These are phyloP conservation scores for Charina bottae DNA, from an alignment of 2,113 vertebrate species.

Conservation along the genomic window DNA sequence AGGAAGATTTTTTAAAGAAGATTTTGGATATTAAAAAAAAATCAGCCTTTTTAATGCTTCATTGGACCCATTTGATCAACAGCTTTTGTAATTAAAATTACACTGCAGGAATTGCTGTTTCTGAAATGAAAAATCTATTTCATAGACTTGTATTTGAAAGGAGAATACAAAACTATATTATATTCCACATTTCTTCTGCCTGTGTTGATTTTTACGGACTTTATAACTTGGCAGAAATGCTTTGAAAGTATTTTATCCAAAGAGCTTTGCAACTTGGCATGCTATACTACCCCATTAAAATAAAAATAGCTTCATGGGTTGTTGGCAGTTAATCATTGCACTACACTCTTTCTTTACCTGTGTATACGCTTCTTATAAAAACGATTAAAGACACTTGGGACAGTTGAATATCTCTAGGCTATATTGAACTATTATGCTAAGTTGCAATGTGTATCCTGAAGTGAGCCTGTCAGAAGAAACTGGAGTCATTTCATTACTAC, in stretches of 20 bases:
- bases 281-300: neutral
- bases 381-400: neutral
- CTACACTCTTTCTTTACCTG: neutral
- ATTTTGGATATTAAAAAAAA: slow-evolving; percentile 53
- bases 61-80: slow-evolving; percentile 58
- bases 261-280: neutral
- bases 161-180: neutral
- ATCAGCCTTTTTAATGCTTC: slow-evolving; percentile 50
- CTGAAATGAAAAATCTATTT: slow-evolving; percentile 27
- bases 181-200: slow-evolving; percentile 1
- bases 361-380: neutral
- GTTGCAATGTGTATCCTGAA: neutral
- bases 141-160: slow-evolving; percentile 26
- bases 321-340: slow-evolving; percentile 20
- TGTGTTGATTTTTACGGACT: slow-evolving; percentile 11
- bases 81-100: slow-evolving; percentile 58
- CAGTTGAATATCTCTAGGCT: neutral
- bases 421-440: neutral
- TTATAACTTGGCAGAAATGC: neutral
- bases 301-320: slow-evolving; percentile 4
- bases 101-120: slow-evolving; percentile 40
- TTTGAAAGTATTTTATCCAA: slow-evolving; percentile 26
- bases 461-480: neutral
- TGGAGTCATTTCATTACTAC: neutral
- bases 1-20: slow-evolving; percentile 59